Percentiles rank a stretch among this genome's conserved stretches.
These are phyloP conservation scores for Thereva nobilitata DNA, from an alignment of 2,888 invertebrate genomes.

Conservation along the genomic window DNA sequence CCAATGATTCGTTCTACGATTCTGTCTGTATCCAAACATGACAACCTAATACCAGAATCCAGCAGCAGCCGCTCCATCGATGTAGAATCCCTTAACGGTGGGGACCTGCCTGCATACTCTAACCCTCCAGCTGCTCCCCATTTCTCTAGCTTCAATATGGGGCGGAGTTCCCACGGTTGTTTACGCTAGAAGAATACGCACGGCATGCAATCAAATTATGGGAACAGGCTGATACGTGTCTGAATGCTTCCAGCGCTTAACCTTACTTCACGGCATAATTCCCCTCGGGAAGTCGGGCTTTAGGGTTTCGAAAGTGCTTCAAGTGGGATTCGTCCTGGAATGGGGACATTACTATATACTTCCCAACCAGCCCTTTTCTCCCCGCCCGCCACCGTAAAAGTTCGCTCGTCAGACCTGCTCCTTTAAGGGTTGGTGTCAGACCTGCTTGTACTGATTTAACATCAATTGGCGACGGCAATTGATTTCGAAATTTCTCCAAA, in stretches of 20 bases:
- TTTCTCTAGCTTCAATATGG: neutral
- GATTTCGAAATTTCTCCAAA: neutral
- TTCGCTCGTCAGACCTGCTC: neutral
- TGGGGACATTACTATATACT: neutral
- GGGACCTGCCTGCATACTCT: neutral
- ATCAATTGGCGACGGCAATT: constrained; percentile 12
- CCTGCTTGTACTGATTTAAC: constrained; percentile 16
- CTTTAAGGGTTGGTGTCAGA: constrained; percentile 5
- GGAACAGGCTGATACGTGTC: constrained; percentile 22
- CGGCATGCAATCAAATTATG: constrained; percentile 15
- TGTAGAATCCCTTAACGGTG: no score
- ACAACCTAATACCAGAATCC: no score
- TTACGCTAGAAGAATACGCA: constrained; percentile 17
- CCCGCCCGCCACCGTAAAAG: neutral
- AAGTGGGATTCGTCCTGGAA: constrained; percentile 7
- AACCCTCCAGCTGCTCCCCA: neutral
- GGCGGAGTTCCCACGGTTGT: constrained; percentile 20
- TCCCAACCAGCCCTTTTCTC: neutral
- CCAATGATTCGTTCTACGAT: no score
- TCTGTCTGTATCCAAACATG: no score
- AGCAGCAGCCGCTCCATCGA: no score
- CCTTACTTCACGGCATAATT: neutral
- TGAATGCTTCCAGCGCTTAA: constrained; percentile 2
- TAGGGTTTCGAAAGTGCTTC: constrained; percentile 10
- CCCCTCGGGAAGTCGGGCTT: neutral